These are phyloP conservation scores for Recurvirostra avosetta DNA, from an alignment of 2,113 vertebrate species.

Conservation along the genomic window DNA sequence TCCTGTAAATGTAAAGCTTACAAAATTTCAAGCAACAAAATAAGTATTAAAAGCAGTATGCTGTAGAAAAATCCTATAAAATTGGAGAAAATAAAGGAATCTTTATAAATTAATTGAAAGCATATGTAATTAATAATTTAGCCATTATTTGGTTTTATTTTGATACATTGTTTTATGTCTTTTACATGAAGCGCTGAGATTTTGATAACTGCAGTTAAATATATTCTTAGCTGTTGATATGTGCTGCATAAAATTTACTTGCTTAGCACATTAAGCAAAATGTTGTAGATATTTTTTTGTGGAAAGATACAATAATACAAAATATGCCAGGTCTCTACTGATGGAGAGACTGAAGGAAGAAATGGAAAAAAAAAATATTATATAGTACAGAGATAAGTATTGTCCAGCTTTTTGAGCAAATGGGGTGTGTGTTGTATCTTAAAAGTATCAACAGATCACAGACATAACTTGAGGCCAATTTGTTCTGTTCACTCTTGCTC, in stretches of 20 bases:
- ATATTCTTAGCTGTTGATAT: constrained; percentile 24
- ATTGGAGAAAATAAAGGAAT: not conserved
- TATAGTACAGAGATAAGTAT: not conserved
- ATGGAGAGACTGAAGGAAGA: not conserved
- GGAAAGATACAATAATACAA: not conserved
- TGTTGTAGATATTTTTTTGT: not conserved
- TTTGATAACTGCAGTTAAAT: not conserved
- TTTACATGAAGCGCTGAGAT: not conserved
- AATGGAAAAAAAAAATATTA: not conserved
- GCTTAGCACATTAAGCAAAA: not conserved
- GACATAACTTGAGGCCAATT: not conserved
- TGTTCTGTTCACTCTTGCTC: not conserved
- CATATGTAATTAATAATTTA: not conserved
- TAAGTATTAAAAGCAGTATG: not conserved
- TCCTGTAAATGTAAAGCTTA: not conserved
- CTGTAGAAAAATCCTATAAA: not conserved
- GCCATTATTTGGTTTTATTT: not conserved
- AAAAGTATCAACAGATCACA: not conserved
- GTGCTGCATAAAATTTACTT: not conserved
- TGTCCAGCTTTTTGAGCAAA: not conserved
- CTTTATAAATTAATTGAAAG: not conserved
- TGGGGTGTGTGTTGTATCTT: not conserved
- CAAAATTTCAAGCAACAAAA: not conserved
- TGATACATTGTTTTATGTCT: not conserved
- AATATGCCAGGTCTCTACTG: not conserved